Base-by-base conservation (phyloP, 2,113 vertebrate genomes). In the Albula goreensis region DNA sequence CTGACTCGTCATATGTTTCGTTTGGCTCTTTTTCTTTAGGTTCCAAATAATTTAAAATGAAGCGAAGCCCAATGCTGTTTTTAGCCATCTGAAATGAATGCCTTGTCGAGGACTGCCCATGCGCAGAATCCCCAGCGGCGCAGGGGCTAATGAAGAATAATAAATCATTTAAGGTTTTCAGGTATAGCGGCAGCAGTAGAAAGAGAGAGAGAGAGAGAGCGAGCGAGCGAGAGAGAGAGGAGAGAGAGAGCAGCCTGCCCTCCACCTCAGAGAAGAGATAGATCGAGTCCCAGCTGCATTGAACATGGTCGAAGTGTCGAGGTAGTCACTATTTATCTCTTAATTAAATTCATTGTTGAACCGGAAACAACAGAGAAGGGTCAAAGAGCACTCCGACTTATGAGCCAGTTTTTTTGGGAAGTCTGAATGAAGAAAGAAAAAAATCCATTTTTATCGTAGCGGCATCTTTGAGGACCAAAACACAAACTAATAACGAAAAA, bases 81-180 rank as follows among this genome's bases (percentile, higher is more conserved):
- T 85, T 88, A 92, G 90, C 91, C 90, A 78, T 89, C 89, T 90
- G 92, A 93, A 95, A 95, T 92, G 91, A 90, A 93, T 91, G 93
- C 88, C 86, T 93, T 91, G 91, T 94, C 90, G 91, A 93, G 89
- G 86, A 95, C 91, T 94, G 95, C 95, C 93, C 96, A 94, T 95
- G 95, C 90, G 93, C 93, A 95, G 91, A 93, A 89, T 95, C 95
- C 92, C 94, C 93, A 91, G 93, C 93, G 91, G 92, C 89, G 90
- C 89, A 91, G 93, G 86, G 92, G 92, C 94, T 96, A 96, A 96
- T 94, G 95, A 96, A 96, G 94, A 96, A 94, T 94, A 95, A 96
- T 94, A 95, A 96, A 95, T 95, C 93, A 94, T 92, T 93, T 94
- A 95, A 95, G 91, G 92, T 88, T 93, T 95, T 93, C 93, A 93